Percentiles rank a stretch among this genome's conserved stretches.
These are phyloP conservation scores for Synodontis membranacea DNA, from an alignment of 2,113 vertebrate genomes.

Conservation along the genomic window DNA sequence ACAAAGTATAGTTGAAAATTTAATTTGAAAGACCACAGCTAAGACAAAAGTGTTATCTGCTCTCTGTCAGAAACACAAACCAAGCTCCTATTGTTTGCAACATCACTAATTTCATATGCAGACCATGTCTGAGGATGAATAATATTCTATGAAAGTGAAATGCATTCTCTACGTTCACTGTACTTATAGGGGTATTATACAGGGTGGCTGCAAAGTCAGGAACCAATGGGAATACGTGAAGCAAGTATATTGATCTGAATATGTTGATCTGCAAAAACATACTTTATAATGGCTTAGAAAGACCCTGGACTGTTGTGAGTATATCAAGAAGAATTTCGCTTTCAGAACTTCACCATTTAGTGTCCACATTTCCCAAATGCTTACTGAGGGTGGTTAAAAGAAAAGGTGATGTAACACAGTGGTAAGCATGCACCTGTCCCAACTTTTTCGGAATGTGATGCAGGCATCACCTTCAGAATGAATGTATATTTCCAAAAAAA, in stretches of 20 bases:
- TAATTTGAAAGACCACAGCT: background rate
- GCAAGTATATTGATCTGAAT: background rate
- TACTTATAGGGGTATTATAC: background rate
- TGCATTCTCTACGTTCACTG: background rate
- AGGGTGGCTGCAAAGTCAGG: background rate
- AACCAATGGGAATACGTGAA: background rate
- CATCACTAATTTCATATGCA: background rate
- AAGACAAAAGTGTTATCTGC: background rate
- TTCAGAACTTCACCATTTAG: too few species aligned
- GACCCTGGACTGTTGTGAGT: too few species aligned
- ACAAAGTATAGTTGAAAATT: constrained; percentile 29
- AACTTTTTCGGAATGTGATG: too few species aligned
- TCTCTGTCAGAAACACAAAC: background rate
- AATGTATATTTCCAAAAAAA: too few species aligned
- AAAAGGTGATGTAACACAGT: too few species aligned
- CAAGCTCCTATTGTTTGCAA: background rate
- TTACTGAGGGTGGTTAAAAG: too few species aligned
- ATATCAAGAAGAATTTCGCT: too few species aligned
- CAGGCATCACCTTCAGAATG: too few species aligned
- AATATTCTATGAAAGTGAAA: background rate
- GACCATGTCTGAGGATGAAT: background rate
- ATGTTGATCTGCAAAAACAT: background rate
- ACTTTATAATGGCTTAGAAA: too few species aligned
- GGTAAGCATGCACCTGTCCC: too few species aligned
- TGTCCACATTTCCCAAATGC: too few species aligned